Evolutionary conservation across 1,140 invertebrate genomes (phyloP), one percentile per base, ranked within the genome.

Genomic region (Radopholus similis): DNA sequence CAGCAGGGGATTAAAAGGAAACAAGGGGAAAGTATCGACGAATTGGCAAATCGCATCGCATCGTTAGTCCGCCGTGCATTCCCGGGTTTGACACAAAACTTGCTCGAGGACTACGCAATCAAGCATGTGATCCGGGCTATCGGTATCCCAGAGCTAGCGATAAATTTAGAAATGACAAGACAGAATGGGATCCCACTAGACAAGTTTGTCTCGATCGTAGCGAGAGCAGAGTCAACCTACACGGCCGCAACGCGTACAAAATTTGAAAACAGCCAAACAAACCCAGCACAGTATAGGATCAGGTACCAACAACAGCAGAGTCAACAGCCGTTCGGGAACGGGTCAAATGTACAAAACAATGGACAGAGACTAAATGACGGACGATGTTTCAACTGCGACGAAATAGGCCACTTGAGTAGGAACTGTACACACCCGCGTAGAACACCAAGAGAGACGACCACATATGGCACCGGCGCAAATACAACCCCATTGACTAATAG

Each of bases 11-110:
- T 59, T 23, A 11, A 35, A n/a, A n/a, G 57, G 0, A 15, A 11
- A 8, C 21, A 30, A 35, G 38, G 26, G 34, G 57, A 59, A 59
- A 44, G 23, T 35, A 59, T 59, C 26, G 57, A 59, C 42, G 23
- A 38, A 15, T 37, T 59, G 42, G 57, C 57, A 6, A 59, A 59
- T 11, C n/a, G 57, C n/a, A 59, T 59, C 9, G 57, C 57, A 6
- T 30, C 11, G 1, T 26, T 59, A 23, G 57, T 59, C 1, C 18
- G 23, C 8, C 1, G 57, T 4, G 57, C 57, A 1, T 59, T 35
- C 15, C 13, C 32, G 11, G 57, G 57, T 35, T 23, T 44, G 34
- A 13, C 57, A 4, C 37, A 59, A 23, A 11, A 59, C 15, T 35
- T 59, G 3, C 38, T 13, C n/a, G 57, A 59, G 1, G 57, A 59